phyloP scores from a whole-genome alignment of 2,888 invertebrate species.

The Choristoneura rosaceana region DNA sequence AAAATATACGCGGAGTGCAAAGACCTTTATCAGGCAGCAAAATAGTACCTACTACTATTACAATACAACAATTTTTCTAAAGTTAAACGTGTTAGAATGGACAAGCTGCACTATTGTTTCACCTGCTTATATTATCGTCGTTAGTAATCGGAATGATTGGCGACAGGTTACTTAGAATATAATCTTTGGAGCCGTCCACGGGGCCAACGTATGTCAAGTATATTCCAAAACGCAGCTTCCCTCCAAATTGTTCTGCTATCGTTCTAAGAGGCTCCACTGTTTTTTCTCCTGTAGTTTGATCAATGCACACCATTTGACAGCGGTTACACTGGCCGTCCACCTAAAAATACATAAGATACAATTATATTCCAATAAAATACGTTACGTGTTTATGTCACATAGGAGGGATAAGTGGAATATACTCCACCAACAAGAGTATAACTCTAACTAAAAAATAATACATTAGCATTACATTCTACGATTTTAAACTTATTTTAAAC shows the following conservation, averaged over 20 bases:
- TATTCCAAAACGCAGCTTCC: slow-evolving; percentile 93
- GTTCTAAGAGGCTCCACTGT: slow-evolving; percentile 92
- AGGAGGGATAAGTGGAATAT: too few species aligned
- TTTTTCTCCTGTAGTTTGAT: slow-evolving; percentile 93
- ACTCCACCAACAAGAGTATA: too few species aligned
- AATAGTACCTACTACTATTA: not conserved
- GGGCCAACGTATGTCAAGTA: slow-evolving; percentile 86
- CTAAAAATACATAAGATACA: slow-evolving; percentile 67
- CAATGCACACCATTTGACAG: slow-evolving; percentile 98
- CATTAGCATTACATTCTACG: not conserved
- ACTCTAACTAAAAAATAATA: too few species aligned
- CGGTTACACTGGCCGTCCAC: slow-evolving; percentile 93
- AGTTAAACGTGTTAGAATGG: not conserved
- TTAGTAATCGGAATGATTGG: slow-evolving; percentile 60
- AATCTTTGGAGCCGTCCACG: slow-evolving; percentile 61
- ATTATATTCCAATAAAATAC: not conserved
- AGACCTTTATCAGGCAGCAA: not conserved
- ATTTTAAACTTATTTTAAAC: not conserved
- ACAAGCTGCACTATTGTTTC: slow-evolving; percentile 46
- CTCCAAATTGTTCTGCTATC: slow-evolving; percentile 89
- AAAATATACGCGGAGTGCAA: too few species aligned
- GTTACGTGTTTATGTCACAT: too few species aligned
- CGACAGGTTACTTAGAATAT: slow-evolving; percentile 55
- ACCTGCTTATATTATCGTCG: slow-evolving; percentile 69
- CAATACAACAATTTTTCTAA: not conserved